Percentiles rank a stretch among this genome's conserved stretches.
phyloP scores from a whole-genome alignment of 2,797 vertebrate species.

The Numenius phaeopus region DNA sequence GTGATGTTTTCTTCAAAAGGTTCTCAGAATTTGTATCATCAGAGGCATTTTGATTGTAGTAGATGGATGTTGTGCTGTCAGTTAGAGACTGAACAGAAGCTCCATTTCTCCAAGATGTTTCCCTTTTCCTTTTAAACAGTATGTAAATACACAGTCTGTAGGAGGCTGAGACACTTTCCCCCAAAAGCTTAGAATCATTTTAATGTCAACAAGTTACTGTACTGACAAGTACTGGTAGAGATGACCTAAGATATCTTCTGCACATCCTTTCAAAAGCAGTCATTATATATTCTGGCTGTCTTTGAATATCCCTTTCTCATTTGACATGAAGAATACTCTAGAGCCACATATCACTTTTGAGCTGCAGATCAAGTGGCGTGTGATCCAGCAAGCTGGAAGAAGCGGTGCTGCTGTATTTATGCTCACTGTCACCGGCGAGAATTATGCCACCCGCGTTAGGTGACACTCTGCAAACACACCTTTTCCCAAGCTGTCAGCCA shows the following conservation, averaged over 20 bases:
- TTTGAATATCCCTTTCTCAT: neutral
- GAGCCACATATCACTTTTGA: neutral
- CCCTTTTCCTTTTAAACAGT: neutral
- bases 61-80: neutral
- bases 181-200: neutral
- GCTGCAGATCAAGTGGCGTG: neutral
- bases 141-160: neutral
- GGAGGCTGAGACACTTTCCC: neutral
- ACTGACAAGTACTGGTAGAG: neutral
- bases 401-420: neutral
- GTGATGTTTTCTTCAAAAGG: neutral
- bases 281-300: neutral
- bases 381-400: neutral
- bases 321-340: neutral
- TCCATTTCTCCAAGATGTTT: neutral
- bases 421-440: neutral
- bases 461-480: constrained; percentile 1
- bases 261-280: neutral
- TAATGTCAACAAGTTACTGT: neutral
- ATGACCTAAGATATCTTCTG: neutral
- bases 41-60: neutral
- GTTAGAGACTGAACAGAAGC: neutral
- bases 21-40: neutral
- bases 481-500: neutral
- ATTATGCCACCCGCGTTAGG: neutral